Percentiles rank a stretch among this genome's conserved stretches.
Conservation (phyloP, 2,888 invertebrate species). For the Pyrgus malvae region DNA sequence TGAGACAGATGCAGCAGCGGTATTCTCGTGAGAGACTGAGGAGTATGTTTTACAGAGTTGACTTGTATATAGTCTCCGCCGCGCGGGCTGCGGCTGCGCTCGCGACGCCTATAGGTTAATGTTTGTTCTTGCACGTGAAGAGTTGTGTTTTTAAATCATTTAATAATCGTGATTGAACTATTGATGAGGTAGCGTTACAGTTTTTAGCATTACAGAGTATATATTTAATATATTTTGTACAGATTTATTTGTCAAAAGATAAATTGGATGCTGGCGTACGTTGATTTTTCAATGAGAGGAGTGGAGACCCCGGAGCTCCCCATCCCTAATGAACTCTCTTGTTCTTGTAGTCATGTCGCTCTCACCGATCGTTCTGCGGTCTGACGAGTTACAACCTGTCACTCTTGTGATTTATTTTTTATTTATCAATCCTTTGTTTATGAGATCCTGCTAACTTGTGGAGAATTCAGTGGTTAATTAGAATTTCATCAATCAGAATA, state of each 20-base stretch:
- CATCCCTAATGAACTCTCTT: slow-evolving; percentile 60
- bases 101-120: slow-evolving; percentile 58
- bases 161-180: slow-evolving; percentile 80
- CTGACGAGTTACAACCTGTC: slow-evolving; percentile 42
- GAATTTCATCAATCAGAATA: slow-evolving; percentile 76
- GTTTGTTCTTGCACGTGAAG: slow-evolving; percentile 79
- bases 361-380: slow-evolving; percentile 49
- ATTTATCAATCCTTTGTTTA: slow-evolving; percentile 77
- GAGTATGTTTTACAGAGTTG: slow-evolving; percentile 72
- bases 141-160: slow-evolving; percentile 82
- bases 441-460: slow-evolving; percentile 77
- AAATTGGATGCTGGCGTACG: slow-evolving; percentile 82
- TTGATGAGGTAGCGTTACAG: slow-evolving; percentile 81
- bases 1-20: slow-evolving; percentile 69
- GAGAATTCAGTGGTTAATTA: slow-evolving; percentile 79
- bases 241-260: slow-evolving; percentile 83
- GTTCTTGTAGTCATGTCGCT: slow-evolving; percentile 56
- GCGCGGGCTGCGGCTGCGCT: slow-evolving; percentile 49
- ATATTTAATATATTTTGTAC: slow-evolving; percentile 83
- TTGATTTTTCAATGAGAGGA: slow-evolving; percentile 78
- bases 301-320: slow-evolving; percentile 71
- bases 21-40: slow-evolving; percentile 58
- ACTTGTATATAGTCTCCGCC: slow-evolving; percentile 74
- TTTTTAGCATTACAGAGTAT: slow-evolving; percentile 82
- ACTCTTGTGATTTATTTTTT: slow-evolving; percentile 50